These are phyloP conservation scores for Lingula anatina DNA, from an alignment of 2,888 invertebrate species.

Conservation along the genomic window DNA sequence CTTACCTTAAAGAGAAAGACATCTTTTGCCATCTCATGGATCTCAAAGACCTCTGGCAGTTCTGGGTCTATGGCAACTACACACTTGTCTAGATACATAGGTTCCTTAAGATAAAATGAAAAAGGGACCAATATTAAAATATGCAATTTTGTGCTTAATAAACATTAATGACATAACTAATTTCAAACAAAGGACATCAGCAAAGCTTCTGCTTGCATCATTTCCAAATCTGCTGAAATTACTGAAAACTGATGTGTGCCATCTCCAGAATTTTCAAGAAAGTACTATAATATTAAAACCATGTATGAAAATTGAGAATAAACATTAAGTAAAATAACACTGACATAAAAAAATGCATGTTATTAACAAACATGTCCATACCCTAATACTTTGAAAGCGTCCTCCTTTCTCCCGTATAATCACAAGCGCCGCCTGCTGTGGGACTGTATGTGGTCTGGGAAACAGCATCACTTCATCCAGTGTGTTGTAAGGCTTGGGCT, in stretches of 20 bases:
- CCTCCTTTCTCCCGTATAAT: conserved; percentile 86
- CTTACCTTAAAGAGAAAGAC: too few relatives aligned
- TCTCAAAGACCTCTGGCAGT: conserved; percentile 88
- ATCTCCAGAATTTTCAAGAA: not conserved
- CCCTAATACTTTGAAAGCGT: conserved; percentile 74
- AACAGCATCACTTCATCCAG: conserved; percentile 53
- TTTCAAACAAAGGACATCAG: too few relatives aligned
- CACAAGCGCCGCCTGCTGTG: conserved; percentile 81
- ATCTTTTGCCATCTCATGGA: conserved; percentile 89
- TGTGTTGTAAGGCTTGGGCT: not conserved
- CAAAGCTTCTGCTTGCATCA: too few relatives aligned
- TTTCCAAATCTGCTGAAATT: too few relatives aligned
- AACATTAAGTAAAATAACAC: too few relatives aligned
- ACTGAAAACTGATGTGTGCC: not conserved
- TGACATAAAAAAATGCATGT: too few relatives aligned
- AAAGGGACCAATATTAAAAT: not conserved
- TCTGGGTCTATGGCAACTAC: conserved; percentile 86
- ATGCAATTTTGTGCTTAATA: too few relatives aligned
- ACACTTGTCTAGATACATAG: conserved; percentile 83
- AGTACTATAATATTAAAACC: too few relatives aligned
- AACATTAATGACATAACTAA: too few relatives aligned
- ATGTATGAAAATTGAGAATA: too few relatives aligned
- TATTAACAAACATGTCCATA: too few relatives aligned
- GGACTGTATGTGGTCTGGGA: conserved; percentile 56
- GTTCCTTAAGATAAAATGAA: conserved; percentile 61